phyloP scores from a whole-genome alignment of 2,113 vertebrate species.

The Calypte anna region DNA sequence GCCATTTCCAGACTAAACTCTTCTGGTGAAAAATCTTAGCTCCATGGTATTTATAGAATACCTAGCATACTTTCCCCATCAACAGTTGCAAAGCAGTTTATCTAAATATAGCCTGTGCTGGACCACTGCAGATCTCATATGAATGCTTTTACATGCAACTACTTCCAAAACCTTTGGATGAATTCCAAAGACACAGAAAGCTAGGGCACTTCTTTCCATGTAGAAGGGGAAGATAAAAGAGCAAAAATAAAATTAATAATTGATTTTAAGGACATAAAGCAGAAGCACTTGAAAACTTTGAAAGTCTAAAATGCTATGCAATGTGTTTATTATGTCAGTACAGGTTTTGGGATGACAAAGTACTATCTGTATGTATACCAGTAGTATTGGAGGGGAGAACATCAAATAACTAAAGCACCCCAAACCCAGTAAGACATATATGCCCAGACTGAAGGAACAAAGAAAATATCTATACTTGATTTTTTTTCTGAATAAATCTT shows the following conservation, averaged over 20 bases:
- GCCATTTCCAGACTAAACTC: background rate
- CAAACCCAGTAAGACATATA: background rate
- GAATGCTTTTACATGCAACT: constrained; percentile 38
- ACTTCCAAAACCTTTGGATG: background rate
- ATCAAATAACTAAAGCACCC: background rate
- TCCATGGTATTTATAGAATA: constrained; percentile 47
- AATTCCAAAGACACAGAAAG: constrained; percentile 35
- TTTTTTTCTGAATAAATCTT: background rate
- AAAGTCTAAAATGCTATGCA: background rate
- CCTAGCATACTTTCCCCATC: constrained; percentile 63
- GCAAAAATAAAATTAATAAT: background rate
- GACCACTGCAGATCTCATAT: constrained; percentile 46
- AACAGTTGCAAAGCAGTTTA: constrained; percentile 61
- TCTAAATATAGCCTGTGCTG: constrained; percentile 68
- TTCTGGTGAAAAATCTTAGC: background rate
- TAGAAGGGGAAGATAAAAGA: background rate
- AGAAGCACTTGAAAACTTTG: background rate
- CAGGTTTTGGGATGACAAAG: background rate
- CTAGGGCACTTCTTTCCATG: background rate
- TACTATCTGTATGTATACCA: background rate
- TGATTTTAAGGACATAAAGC: background rate
- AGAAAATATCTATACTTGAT: background rate
- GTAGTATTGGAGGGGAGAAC: background rate
- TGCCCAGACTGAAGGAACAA: background rate
- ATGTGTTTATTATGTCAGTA: background rate